Conservation (phyloP, 30 jellyfish, hydroid and myxozoan genomes). For the Aurelia aurita complex sp. Pacific region DNA sequence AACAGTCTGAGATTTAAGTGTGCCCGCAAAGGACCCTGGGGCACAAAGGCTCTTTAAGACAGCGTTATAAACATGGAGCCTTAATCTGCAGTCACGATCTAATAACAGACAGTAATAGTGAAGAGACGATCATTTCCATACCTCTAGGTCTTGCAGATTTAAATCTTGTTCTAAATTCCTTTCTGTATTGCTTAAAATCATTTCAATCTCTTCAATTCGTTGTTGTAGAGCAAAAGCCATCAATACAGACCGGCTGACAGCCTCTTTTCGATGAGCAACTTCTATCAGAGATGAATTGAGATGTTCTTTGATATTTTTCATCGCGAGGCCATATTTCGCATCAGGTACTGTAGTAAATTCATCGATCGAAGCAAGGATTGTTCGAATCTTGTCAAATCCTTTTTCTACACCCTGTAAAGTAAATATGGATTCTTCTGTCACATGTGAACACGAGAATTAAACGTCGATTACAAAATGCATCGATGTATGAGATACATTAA, state of each 20-base stretch:
- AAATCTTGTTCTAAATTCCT: neutral
- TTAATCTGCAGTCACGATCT: no score
- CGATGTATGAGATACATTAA: no score
- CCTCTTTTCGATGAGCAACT: conserved; percentile 36
- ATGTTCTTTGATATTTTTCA: conserved; percentile 45
- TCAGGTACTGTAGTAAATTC: conserved; percentile 8
- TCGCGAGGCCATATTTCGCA: conserved; percentile 45
- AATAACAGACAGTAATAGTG: no score
- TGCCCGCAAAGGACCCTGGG: no score
- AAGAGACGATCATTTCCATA: neutral
- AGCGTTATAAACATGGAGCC: no score
- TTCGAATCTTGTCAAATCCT: conserved; percentile 9
- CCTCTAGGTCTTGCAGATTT: neutral
- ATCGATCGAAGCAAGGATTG: conserved; percentile 36
- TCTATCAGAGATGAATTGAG: conserved; percentile 44
- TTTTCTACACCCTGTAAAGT: conserved; percentile 23
- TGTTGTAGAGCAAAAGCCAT: conserved; percentile 14
- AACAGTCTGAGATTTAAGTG: no score
- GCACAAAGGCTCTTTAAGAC: no score
- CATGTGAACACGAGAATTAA: no score
- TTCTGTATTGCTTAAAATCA: conserved; percentile 1
- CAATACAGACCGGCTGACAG: conserved; percentile 17
- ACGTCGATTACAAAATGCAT: no score
- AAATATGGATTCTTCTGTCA: no score
- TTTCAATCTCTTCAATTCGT: conserved; percentile 6